Percentiles rank a stretch among this genome's conserved stretches.
Conservation (phyloP, 2,888 invertebrate species). For the Erebia epiphron region DNA sequence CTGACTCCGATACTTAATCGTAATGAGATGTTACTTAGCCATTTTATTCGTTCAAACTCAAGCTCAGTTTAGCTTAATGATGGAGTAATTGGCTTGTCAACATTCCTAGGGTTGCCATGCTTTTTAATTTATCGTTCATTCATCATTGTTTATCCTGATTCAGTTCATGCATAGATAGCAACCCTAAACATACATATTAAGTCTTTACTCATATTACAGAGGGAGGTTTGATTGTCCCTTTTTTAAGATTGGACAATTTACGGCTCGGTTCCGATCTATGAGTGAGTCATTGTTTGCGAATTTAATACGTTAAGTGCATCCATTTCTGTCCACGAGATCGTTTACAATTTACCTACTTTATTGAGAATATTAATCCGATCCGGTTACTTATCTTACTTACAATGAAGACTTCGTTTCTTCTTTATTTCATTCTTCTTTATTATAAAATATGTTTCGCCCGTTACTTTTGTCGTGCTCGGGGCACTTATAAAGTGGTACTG, state of each 20-base stretch:
- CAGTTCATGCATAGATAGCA: not conserved
- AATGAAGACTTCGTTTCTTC: not conserved
- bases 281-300: conserved; percentile 69
- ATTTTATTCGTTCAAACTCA: not conserved
- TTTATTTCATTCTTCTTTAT: no score
- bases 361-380: not conserved
- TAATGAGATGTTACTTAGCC: not conserved
- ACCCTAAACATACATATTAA: conserved; percentile 37
- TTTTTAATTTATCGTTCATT: not conserved
- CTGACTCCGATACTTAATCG: not conserved
- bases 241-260: conserved; percentile 72
- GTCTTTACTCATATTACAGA: conserved; percentile 72
- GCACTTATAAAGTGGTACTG: no score
- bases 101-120: not conserved
- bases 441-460: no score
- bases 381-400: not conserved
- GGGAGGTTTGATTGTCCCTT: conserved; percentile 72
- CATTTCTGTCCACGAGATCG: conserved; percentile 56
- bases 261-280: conserved; percentile 50
- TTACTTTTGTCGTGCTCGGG: no score
- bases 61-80: no score
- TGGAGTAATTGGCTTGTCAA: no score
- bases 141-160: not conserved
- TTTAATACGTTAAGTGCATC: conserved; percentile 75
- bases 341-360: conserved; percentile 42